Conservation (phyloP, 2,797 vertebrate genomes). For the Siniperca undulata region DNA sequence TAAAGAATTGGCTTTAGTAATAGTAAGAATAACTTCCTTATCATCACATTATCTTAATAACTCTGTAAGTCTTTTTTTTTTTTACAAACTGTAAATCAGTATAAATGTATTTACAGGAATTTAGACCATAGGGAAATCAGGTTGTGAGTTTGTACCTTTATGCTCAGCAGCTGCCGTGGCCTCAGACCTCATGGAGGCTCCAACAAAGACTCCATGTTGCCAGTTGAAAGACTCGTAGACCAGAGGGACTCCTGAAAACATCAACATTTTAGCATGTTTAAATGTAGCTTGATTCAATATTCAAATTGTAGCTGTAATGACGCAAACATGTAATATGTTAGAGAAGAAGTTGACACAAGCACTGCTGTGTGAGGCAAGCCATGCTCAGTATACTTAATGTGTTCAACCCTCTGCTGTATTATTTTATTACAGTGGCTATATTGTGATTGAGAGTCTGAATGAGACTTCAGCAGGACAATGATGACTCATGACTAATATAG, state of each 20-base stretch:
- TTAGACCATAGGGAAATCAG: neutral
- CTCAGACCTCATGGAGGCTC: conserved; percentile 93
- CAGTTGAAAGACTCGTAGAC: conserved; percentile 94
- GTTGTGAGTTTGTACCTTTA: conserved; percentile 83
- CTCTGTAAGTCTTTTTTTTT: neutral
- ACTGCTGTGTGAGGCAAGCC: neutral
- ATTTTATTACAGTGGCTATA: neutral
- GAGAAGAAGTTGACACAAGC: neutral
- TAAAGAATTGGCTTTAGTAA: neutral
- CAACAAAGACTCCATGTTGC: conserved; percentile 94
- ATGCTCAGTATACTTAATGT: neutral
- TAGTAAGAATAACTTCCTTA: neutral
- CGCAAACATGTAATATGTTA: neutral
- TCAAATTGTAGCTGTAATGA: neutral
- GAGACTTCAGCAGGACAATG: neutral
- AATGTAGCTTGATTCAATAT: no score
- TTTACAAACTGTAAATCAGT: neutral
- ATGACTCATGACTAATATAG: no score
- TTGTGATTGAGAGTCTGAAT: no score
- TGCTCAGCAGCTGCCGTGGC: conserved; percentile 95
- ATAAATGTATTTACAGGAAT: neutral
- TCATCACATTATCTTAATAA: neutral
- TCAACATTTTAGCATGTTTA: conserved; percentile 9
- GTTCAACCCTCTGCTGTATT: neutral
- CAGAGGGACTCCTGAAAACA: conserved; percentile 89